Percentiles rank a stretch among this genome's conserved stretches.
phyloP scores from a whole-genome alignment of 2,888 invertebrate species.

The Gerris lacustris region DNA sequence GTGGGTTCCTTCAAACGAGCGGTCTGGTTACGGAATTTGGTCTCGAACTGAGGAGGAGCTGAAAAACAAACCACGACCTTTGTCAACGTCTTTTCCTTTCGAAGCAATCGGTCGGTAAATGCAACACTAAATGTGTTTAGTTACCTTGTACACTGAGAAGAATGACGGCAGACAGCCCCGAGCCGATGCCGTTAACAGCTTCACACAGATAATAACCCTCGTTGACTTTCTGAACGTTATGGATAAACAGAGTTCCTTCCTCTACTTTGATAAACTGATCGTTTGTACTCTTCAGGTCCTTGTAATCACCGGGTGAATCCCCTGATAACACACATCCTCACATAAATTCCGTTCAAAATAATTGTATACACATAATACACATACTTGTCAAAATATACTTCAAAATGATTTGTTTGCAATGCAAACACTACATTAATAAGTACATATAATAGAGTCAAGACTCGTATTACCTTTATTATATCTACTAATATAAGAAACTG shows the following conservation, averaged over 20 bases:
- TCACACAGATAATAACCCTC: conserved; percentile 93
- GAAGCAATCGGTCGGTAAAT: background rate
- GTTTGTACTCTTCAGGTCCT: conserved; percentile 70
- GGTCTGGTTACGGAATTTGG: conserved; percentile 81
- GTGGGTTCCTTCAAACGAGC: conserved; percentile 82
- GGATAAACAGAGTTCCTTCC: conserved; percentile 82
- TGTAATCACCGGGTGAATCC: conserved; percentile 82
- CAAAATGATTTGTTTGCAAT: too few species aligned
- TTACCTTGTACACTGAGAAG: conserved; percentile 84
- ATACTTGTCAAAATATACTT: too few species aligned
- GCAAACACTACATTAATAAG: too few species aligned
- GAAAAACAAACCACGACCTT: conserved; percentile 30
- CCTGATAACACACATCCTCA: conserved; percentile 43
- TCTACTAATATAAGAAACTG: too few species aligned
- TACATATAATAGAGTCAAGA: too few species aligned
- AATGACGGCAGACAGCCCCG: conserved; percentile 86
- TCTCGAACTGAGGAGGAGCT: conserved; percentile 89
- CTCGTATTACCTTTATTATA: too few species aligned
- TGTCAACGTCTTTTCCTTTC: background rate
- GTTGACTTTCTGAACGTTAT: conserved; percentile 82
- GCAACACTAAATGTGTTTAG: background rate
- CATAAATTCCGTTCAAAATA: conserved; percentile 12
- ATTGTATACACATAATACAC: background rate
- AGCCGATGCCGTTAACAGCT: conserved; percentile 90
- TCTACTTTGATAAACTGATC: conserved; percentile 84